Percentiles rank a stretch among this genome's conserved stretches.
Conservation (phyloP, 2,113 vertebrate genomes). For the Abramis brama region DNA sequence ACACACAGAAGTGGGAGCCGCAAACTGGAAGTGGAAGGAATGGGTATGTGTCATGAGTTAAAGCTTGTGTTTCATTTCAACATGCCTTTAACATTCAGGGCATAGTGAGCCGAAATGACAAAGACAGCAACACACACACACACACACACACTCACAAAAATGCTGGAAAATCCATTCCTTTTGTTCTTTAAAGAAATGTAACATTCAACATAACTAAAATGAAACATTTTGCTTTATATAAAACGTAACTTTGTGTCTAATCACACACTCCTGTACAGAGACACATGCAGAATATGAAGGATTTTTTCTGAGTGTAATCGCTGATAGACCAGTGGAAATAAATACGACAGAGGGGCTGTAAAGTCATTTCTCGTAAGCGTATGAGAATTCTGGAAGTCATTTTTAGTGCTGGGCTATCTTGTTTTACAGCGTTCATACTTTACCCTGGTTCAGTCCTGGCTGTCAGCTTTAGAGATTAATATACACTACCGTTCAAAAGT, state of each 20-base stretch:
- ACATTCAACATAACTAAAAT: neutral
- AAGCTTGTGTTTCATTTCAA: neutral
- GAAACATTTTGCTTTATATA: neutral
- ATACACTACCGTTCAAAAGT: too few species aligned
- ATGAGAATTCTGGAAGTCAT: neutral
- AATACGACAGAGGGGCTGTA: neutral
- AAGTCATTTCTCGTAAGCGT: neutral
- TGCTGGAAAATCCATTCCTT: too few species aligned
- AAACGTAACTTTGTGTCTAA: neutral
- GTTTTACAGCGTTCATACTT: neutral
- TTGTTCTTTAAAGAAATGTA: too few species aligned
- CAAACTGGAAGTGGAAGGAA: constrained; percentile 67
- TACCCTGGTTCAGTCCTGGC: neutral
- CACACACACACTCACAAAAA: too few species aligned
- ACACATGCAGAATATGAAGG: neutral
- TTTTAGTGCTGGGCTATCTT: neutral
- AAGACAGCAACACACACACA: neutral
- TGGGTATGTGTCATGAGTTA: constrained; percentile 2
- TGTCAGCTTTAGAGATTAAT: neutral
- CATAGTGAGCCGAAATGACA: neutral
- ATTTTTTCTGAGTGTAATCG: neutral
- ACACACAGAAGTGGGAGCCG: constrained; percentile 75
- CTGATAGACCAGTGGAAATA: neutral
- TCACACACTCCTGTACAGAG: neutral
- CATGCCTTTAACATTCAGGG: neutral